Evolutionary conservation across 2,888 invertebrate species (phyloP).

Genomic region (Leptopilina syphax): DNA sequence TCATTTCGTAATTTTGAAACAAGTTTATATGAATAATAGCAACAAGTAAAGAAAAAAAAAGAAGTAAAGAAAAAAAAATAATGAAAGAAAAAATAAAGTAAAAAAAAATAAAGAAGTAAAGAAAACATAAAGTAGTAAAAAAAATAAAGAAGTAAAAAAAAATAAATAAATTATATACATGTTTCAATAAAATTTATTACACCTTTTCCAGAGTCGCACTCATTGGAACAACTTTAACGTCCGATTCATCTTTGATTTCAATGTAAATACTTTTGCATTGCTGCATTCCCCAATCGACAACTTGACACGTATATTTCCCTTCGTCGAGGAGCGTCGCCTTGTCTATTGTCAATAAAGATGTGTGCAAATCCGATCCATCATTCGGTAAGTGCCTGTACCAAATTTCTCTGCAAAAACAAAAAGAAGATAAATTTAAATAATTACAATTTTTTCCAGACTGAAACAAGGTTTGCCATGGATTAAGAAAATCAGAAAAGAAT

Average conservation of each 20-base stretch:
- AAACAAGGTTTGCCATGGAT: no score
- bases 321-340: conserved; percentile 84
- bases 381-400: conserved; percentile 76
- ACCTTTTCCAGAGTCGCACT: conserved; percentile 86
- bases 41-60: not conserved
- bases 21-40: not conserved
- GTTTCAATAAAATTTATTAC: conserved; percentile 44
- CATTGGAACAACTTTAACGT: conserved; percentile 84
- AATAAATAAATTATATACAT: no score
- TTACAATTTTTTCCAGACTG: no score
- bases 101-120: not conserved
- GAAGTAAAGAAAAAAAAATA: not conserved
- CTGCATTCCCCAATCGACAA: conserved; percentile 83
- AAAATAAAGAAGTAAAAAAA: not conserved
- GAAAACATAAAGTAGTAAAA: not conserved
- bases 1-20: not conserved
- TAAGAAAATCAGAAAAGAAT: no score
- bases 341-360: conserved; percentile 85
- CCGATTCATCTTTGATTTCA: conserved; percentile 81
- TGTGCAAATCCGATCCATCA: conserved; percentile 79
- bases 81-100: not conserved
- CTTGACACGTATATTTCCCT: conserved; percentile 89
- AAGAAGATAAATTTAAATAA: no score
- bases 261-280: conserved; percentile 83
- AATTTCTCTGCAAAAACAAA: conserved; percentile 67